These are phyloP conservation scores for Dinomys branickii DNA, from an alignment of 2,113 vertebrate genomes.

Conservation along the genomic window DNA sequence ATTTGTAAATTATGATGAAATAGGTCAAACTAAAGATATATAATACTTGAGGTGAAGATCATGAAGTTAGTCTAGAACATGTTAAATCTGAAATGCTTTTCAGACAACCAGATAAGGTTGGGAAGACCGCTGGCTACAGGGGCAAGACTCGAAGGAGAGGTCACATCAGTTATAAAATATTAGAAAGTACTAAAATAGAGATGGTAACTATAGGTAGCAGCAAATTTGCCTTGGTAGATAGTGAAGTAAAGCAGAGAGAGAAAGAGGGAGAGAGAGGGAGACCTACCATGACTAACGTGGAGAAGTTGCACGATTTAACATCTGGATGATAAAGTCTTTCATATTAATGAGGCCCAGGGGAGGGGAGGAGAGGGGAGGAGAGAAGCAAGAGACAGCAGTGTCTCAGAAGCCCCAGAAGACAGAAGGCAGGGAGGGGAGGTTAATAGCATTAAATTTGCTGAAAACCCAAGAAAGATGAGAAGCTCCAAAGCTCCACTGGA, in stretches of 20 bases:
- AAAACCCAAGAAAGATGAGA: slow-evolving; percentile 8
- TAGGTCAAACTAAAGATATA: neutral
- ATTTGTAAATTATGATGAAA: neutral
- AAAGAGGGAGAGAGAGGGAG: neutral
- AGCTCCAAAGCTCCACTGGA: neutral
- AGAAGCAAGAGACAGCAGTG: neutral
- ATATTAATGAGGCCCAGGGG: neutral
- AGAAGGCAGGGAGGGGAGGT: neutral
- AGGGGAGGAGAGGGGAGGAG: neutral
- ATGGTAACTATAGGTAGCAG: neutral
- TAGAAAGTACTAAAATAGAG: neutral
- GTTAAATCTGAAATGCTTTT: neutral
- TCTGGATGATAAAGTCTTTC: neutral
- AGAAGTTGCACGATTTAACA: neutral
- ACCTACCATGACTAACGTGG: neutral
- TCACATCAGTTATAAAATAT: neutral
- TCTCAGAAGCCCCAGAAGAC: neutral
- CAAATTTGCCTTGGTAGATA: neutral
- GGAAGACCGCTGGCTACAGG: neutral
- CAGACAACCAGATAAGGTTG: neutral
- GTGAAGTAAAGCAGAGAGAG: neutral
- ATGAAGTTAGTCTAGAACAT: neutral
- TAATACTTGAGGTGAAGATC: neutral
- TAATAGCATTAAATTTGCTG: neutral
- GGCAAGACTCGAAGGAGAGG: neutral